These are phyloP conservation scores for Buteo buteo DNA, from an alignment of 2,113 vertebrate genomes.

Conservation along the genomic window DNA sequence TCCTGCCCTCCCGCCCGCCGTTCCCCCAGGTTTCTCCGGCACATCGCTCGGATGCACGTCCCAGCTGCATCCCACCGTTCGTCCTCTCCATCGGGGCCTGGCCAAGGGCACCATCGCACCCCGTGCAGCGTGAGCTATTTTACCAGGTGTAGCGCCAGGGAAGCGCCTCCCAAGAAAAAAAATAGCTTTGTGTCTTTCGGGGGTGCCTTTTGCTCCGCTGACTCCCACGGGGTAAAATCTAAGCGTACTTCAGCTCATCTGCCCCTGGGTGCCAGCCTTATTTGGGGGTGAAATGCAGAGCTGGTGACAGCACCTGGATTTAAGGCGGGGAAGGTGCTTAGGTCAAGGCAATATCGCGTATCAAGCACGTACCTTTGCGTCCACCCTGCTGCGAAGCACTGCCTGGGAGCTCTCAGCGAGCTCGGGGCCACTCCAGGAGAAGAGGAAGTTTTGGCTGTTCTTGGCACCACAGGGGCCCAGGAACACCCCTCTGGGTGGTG, in stretches of 20 bases:
- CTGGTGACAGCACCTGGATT: not conserved
- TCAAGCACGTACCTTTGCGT: rapidly evolving
- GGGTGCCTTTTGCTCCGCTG: not conserved
- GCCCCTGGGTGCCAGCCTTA: not conserved
- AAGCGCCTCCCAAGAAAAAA: not conserved
- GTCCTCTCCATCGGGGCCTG: not conserved
- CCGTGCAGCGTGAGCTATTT: not conserved
- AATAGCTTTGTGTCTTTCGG: not conserved
- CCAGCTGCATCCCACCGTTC: not conserved
- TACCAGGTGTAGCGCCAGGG: rapidly evolving
- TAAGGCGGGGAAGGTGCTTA: not conserved
- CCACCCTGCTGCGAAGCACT: not conserved
- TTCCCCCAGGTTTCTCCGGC: not conserved
- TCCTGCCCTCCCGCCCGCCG: not conserved
- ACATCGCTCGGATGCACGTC: rapidly evolving
- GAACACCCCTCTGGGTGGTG: not conserved
- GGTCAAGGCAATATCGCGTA: rapidly evolving
- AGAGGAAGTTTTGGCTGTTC: not conserved
- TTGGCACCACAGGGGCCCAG: not conserved
- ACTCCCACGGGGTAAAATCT: not conserved
- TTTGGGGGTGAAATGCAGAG: not conserved
- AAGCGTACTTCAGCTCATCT: not conserved
- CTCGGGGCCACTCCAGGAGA: rapidly evolving
- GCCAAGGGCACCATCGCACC: not conserved
- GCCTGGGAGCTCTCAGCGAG: not conserved